Evolutionary conservation across 2,888 invertebrate species (phyloP).

Genomic region (Tachina grossa): DNA sequence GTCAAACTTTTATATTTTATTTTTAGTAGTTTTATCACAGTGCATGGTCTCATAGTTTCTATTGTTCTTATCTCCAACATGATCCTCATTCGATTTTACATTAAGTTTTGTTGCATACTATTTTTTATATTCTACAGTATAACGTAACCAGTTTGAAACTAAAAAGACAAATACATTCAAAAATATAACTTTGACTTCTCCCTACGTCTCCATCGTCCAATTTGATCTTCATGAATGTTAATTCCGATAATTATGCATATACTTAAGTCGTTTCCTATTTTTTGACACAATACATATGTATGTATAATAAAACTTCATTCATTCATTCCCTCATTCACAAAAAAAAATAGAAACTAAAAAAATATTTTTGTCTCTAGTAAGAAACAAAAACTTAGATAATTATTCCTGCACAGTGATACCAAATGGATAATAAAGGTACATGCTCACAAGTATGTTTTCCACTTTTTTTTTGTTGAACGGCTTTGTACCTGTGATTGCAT

Average conservation of each 20-base stretch:
- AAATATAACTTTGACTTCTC: not conserved
- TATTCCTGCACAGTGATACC: conserved; percentile 12
- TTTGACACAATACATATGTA: conserved; percentile 10
- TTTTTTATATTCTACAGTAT: conserved; percentile 22
- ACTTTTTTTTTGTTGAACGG: not conserved
- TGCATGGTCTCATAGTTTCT: conserved; percentile 22
- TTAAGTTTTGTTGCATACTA: conserved; percentile 7
- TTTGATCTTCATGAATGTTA: conserved; percentile 12
- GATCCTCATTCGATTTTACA: conserved; percentile 42
- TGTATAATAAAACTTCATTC: conserved; percentile 37
- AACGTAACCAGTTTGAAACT: conserved; percentile 45
- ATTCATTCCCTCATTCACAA: conserved; percentile 39
- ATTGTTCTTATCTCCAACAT: conserved; percentile 48
- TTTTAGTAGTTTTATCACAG: not conserved
- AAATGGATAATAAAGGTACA: not conserved
- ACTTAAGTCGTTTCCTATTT: conserved; percentile 40
- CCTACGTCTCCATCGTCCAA: not conserved
- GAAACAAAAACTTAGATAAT: not conserved
- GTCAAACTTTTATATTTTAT: not conserved
- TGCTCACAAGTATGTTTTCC: not conserved
- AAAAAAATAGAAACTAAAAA: not conserved
- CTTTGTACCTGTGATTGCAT: too few relatives aligned
- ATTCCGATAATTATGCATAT: conserved; percentile 58
- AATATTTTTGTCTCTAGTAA: not conserved
- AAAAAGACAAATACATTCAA: not conserved